These are phyloP conservation scores for Popillia japonica DNA, from an alignment of 1,140 invertebrate species.

Conservation along the genomic window DNA sequence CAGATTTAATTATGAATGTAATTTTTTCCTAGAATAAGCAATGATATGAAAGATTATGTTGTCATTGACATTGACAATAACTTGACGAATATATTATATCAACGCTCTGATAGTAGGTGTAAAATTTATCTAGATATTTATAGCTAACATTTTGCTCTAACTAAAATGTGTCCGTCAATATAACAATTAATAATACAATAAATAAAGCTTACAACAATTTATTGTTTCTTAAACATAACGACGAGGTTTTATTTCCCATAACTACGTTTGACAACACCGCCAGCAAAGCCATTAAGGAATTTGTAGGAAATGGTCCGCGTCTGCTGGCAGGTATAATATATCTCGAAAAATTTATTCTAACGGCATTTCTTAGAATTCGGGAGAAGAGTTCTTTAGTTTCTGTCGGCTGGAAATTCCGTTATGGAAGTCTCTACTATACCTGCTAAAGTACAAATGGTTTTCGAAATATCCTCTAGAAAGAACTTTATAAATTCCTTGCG, in stretches of 20 bases:
- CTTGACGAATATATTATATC: no score
- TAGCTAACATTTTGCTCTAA: background rate
- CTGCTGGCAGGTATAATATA: background rate
- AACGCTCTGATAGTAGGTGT: background rate
- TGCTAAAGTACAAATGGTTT: background rate
- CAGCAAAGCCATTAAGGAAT: background rate
- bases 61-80: no score
- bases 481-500: background rate
- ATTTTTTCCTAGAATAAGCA: no score
- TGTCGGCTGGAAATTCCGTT: background rate
- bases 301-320: background rate
- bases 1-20: no score
- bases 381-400: background rate
- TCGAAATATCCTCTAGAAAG: background rate
- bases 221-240: background rate
- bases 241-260: background rate
- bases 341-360: constrained; percentile 12
- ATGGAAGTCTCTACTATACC: background rate
- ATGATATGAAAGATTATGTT: no score
- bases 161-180: background rate
- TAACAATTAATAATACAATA: background rate
- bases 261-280: background rate
- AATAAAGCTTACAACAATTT: background rate
- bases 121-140: background rate
- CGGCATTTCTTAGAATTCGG: constrained; percentile 4